Evolutionary conservation across 2,888 invertebrate species (phyloP), one percentile per base, ranked within the genome.

Genomic region (Dryadula phaetusa): DNA sequence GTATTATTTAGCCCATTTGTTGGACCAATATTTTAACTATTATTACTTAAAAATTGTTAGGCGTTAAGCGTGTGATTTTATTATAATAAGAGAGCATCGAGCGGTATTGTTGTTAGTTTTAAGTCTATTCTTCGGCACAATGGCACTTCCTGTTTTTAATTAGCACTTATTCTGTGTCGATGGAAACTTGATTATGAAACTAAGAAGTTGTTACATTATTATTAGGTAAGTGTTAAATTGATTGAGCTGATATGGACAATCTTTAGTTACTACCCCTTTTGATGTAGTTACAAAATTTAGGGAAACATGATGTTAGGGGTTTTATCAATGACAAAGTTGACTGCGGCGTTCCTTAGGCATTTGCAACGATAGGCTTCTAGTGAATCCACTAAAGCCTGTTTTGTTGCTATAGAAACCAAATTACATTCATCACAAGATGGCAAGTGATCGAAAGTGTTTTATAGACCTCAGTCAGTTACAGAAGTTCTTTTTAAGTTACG

Each of bases 1-100:
- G 92, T 92, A 92, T 92, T 92, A 92, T 92, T 92, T 92, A 92
- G 92, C 92, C 92, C 92, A 92, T 92, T 92, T 92, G 92, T 92
- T 92, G 92, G 92, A 92, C 92, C 92, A 92, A 92, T 92, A 92
- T 92, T 92, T 92, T 92, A 90, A 92, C 91, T 92, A 92, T 90
- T 90, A 90, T 92, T 91, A 92, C 92, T 91, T 91, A 92, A 92
- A 90, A 92, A 92, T 92, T 92, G 92, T 92, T 92, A 92, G 92
- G 86, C 84, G 90, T 92, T 92, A 92, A 92, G 92, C 87, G 92
- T 92, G 92, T 92, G 92, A 92, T 92, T 92, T 91, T 90, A 92
- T 88, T 86, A 85, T 89, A 90, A 88, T 92, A 92, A 90, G 92
- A 87, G 88, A 91, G 85, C 91, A 90, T 92, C 90, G 88, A 88